Conservation (phyloP, 2,113 vertebrate species). For the Rhineura floridana region DNA sequence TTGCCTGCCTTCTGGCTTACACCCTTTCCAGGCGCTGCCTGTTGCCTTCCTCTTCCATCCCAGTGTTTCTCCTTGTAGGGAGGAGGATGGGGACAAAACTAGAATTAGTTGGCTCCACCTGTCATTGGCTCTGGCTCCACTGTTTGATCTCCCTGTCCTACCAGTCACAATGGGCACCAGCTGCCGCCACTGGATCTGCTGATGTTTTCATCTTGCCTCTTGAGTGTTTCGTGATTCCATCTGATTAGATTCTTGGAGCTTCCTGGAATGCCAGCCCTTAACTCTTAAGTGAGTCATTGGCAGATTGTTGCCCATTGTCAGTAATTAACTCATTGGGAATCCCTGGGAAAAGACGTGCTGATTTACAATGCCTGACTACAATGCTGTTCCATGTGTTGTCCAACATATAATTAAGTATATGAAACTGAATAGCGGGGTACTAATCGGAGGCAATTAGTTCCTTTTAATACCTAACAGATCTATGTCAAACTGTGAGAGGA, state of each 20-base stretch:
- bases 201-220: neutral
- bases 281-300: conserved; percentile 36
- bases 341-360: neutral
- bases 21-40: too few relatives aligned
- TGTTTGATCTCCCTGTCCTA: too few relatives aligned
- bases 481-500: too few relatives aligned
- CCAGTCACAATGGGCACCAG: too few relatives aligned
- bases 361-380: neutral
- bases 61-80: too few relatives aligned
- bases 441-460: neutral
- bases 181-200: neutral
- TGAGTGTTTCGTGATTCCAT: neutral
- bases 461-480: rapidly evolving
- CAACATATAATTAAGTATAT: neutral
- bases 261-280: neutral
- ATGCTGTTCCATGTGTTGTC: rapidly evolving
- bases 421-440: neutral
- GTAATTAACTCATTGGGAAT: conserved; percentile 33
- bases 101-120: too few relatives aligned
- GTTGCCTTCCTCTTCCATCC: too few relatives aligned
- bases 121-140: too few relatives aligned
- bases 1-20: too few relatives aligned
- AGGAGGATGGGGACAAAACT: too few relatives aligned
- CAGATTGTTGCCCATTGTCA: conserved; percentile 31
- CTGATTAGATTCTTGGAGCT: neutral